phyloP scores from a whole-genome alignment of 35 echinoderm and acorn worm species.

The Hemicentrotus pulcherrimus region DNA sequence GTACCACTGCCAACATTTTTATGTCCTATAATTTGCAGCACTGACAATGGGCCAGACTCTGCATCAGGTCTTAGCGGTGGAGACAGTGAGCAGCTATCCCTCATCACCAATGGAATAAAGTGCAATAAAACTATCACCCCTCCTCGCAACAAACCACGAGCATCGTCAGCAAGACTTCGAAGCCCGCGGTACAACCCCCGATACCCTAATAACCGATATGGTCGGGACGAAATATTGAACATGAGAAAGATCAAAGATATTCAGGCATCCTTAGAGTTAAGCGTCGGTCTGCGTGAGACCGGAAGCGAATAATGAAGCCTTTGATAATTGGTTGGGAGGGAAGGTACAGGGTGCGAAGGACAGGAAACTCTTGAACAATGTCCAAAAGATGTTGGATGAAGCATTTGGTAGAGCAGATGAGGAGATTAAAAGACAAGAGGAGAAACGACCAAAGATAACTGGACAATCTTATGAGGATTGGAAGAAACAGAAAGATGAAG shows the following conservation, averaged over 20 bases:
- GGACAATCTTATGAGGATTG: constrained; percentile 69
- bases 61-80: background rate
- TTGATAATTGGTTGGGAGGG: constrained; percentile 61
- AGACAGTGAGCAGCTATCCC: background rate
- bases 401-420: constrained; percentile 74
- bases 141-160: background rate
- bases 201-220: constrained; percentile 6
- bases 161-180: background rate
- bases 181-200: constrained; percentile 5
- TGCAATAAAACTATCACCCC: background rate
- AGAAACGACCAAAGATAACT: background rate
- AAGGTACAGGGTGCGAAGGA: constrained; percentile 78
- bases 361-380: constrained; percentile 62
- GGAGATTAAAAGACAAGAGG: background rate
- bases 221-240: constrained; percentile 28
- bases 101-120: background rate
- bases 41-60: background rate
- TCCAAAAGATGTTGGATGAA: constrained; percentile 67
- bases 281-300: constrained; percentile 37
- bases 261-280: constrained; percentile 7
- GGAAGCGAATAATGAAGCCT: constrained; percentile 68
- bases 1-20: too few species aligned
- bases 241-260: constrained; percentile 33
- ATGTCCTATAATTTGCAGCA: background rate
- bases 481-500: constrained; percentile 58